These are phyloP conservation scores for Carollia perspicillata DNA, from an alignment of 2,113 vertebrate species.

Conservation along the genomic window DNA sequence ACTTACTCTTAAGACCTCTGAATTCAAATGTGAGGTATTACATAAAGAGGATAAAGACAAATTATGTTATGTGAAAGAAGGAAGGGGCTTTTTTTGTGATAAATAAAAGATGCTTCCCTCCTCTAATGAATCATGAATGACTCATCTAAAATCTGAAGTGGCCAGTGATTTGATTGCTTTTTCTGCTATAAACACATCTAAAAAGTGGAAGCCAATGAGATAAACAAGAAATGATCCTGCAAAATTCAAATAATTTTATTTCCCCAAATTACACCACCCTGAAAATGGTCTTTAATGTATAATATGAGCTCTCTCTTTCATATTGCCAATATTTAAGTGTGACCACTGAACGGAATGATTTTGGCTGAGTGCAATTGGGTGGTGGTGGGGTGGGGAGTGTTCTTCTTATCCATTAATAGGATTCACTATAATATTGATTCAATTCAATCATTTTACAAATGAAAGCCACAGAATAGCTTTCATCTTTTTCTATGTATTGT, in stretches of 20 bases:
- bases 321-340: conserved; percentile 4
- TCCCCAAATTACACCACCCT: conserved; percentile 36
- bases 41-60: conserved; percentile 67
- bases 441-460: conserved; percentile 33
- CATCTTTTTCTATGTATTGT: not conserved
- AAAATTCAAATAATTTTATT: conserved; percentile 54
- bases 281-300: conserved; percentile 37
- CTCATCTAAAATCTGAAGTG: conserved; percentile 77
- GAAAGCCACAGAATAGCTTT: not conserved
- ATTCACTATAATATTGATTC: conserved; percentile 16
- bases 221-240: conserved; percentile 9
- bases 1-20: conserved; percentile 70
- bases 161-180: conserved; percentile 72
- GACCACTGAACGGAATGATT: not conserved
- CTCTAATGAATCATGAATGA: conserved; percentile 74
- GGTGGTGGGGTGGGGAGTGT: too few species aligned
- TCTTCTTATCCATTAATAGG: not conserved
- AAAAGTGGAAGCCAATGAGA: conserved; percentile 56
- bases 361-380: not conserved
- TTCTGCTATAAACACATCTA: conserved; percentile 63
- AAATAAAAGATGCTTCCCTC: conserved; percentile 75
- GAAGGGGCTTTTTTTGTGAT: conserved; percentile 36
- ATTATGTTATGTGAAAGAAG: conserved; percentile 48
- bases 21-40: conserved; percentile 73
- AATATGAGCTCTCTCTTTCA: not conserved